Evolutionary conservation across 2,797 vertebrate species (phyloP).

Genomic region (Apogon talboti): DNA sequence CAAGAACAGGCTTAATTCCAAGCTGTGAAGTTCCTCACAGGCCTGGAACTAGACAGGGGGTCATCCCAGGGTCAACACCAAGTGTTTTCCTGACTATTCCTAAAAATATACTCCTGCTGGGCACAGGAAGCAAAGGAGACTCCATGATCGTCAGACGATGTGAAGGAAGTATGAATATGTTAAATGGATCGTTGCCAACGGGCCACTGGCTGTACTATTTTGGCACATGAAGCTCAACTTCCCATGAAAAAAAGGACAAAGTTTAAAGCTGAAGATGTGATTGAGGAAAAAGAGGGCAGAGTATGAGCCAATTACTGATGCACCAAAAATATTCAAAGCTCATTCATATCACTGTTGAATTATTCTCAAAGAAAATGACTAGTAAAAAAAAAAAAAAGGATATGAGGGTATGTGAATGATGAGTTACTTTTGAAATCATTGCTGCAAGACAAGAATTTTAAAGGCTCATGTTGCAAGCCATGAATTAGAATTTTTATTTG

Average conservation of each 20-base stretch:
- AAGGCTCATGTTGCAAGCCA: conserved; percentile 25
- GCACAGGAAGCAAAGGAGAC: conserved; percentile 71
- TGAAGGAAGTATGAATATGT: conserved; percentile 59
- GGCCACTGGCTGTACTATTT: conserved; percentile 39
- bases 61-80: conserved; percentile 75
- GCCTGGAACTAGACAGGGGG: conserved; percentile 77
- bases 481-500: conserved; percentile 39
- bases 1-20: conserved; percentile 80
- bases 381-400: conserved; percentile 42
- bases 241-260: conserved; percentile 49
- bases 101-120: conserved; percentile 76
- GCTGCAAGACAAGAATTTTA: conserved; percentile 51
- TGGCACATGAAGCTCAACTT: conserved; percentile 47
- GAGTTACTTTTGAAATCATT: conserved; percentile 54
- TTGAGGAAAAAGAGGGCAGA: conserved; percentile 25
- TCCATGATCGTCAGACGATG: conserved; percentile 51
- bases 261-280: conserved; percentile 47
- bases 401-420: conserved; percentile 23
- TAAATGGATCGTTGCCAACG: conserved; percentile 60
- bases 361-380: conserved; percentile 68
- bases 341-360: conserved; percentile 63
- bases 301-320: conserved; percentile 55
- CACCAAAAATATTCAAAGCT: conserved; percentile 52
- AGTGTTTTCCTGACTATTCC: conserved; percentile 76
- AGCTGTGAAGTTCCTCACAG: conserved; percentile 85